Evolutionary conservation across 2,888 invertebrate genomes (phyloP).

Genomic region (Himalopsyche kuldschensis): DNA sequence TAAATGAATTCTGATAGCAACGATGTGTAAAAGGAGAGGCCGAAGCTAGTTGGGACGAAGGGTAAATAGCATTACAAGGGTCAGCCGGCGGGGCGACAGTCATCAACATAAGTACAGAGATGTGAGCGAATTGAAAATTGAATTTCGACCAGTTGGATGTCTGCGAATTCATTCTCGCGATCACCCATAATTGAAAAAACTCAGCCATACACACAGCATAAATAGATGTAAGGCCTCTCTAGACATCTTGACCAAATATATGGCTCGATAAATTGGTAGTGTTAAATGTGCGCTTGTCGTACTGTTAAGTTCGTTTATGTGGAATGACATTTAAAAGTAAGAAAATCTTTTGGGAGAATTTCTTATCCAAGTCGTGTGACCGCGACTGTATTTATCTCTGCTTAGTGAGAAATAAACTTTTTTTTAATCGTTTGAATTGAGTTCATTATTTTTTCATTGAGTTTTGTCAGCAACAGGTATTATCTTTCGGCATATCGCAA

Average conservation of each 20-base stretch:
- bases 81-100: conserved; percentile 21
- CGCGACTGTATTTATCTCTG: too few relatives aligned
- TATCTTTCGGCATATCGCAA: too few relatives aligned
- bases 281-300: not conserved
- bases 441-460: too few relatives aligned
- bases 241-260: not conserved
- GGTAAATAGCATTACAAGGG: conserved; percentile 35
- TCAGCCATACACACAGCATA: not conserved
- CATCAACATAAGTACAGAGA: conserved; percentile 29
- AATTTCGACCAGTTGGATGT: conserved; percentile 8
- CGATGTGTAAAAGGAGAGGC: conserved; percentile 29
- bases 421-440: too few relatives aligned
- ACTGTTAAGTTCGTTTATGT: not conserved
- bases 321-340: too few relatives aligned
- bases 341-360: too few relatives aligned
- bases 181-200: conserved; percentile 10
- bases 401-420: too few relatives aligned
- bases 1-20: conserved; percentile 33
- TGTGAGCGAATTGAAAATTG: conserved; percentile 18
- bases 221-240: not conserved
- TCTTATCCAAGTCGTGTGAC: too few relatives aligned
- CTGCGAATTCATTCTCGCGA: not conserved
- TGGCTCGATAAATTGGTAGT: not conserved
- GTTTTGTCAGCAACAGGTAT: too few relatives aligned
- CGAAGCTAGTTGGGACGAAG: conserved; percentile 7